Evolutionary conservation across 64 coral and sea anemone genomes (phyloP).

Genomic region (Stichodactyla mertensii): DNA sequence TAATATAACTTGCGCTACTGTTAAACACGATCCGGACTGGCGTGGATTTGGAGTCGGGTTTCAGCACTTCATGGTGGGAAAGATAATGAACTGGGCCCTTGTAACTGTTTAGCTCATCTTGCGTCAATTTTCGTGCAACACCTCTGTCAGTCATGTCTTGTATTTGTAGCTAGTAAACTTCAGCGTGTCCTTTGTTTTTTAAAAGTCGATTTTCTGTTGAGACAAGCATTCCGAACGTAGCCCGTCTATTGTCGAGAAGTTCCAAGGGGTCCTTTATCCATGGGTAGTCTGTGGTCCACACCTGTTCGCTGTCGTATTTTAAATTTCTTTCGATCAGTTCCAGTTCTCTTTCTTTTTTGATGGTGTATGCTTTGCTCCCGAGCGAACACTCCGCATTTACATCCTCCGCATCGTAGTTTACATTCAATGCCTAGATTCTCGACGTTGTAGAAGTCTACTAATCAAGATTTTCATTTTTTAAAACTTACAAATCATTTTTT

Average conservation of each 20-base stretch:
- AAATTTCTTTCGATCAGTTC: constrained; percentile 38
- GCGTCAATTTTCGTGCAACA: constrained; percentile 39
- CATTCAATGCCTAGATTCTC: constrained; percentile 23
- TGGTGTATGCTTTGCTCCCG: constrained; percentile 34
- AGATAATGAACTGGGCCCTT: constrained; percentile 51
- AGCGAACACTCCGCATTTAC: constrained; percentile 1
- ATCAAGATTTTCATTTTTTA: too few species aligned
- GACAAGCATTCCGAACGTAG: constrained; percentile 19
- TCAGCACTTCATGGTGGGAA: constrained; percentile 37
- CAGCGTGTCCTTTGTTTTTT: constrained; percentile 27
- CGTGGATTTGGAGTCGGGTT: constrained; percentile 52
- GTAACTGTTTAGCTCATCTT: constrained; percentile 46
- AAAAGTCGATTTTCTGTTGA: constrained; percentile 46
- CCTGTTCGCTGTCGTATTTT: constrained; percentile 7
- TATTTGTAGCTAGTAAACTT: constrained; percentile 41
- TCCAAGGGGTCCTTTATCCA: constrained; percentile 38
- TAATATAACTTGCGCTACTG: constrained; percentile 38
- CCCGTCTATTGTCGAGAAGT: constrained; percentile 34
- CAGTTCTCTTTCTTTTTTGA: constrained; percentile 46
- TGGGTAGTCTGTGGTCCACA: constrained; percentile 37
- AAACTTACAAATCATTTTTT: too few species aligned
- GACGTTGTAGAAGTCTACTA: too few species aligned
- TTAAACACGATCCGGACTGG: constrained; percentile 45
- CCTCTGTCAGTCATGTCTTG: constrained; percentile 46
- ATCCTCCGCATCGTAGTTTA: neutral